Conservation (phyloP, 2,113 vertebrate species). For the Aythya baeri region DNA sequence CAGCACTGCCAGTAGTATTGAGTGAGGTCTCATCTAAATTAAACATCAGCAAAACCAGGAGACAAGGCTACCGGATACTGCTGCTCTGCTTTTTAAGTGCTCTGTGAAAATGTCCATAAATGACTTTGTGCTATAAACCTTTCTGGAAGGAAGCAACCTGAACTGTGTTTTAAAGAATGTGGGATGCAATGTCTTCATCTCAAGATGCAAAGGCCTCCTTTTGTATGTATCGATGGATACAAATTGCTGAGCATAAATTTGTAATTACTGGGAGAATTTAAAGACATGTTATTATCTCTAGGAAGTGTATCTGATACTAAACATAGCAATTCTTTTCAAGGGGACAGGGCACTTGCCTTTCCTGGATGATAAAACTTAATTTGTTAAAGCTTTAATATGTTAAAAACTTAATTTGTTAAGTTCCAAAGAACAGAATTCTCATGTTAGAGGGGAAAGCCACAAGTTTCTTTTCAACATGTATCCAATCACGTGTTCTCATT, state of each 20-base stretch:
- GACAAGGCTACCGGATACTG: not conserved
- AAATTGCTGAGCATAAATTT: not conserved
- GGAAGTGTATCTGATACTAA: not conserved
- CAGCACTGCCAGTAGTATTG: not conserved
- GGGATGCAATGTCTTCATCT: not conserved
- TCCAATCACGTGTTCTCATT: not conserved
- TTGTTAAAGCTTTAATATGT: not conserved
- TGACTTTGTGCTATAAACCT: not conserved
- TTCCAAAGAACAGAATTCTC: not conserved
- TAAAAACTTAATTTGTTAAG: not conserved
- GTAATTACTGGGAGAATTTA: not conserved
- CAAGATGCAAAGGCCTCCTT: not conserved
- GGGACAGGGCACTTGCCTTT: not conserved
- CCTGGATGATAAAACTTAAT: not conserved
- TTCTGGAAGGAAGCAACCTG: not conserved
- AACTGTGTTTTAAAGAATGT: not conserved
- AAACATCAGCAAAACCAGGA: not conserved
- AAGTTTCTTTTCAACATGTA: not conserved
- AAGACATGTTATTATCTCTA: not conserved
- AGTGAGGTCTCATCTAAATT: not conserved
- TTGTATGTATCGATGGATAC: not conserved
- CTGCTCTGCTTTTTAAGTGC: not conserved
- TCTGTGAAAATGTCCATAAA: not conserved
- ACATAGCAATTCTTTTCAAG: not conserved
- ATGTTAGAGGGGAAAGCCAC: not conserved